Percentiles rank a stretch among this genome's conserved stretches.
Conservation (phyloP, 2,888 invertebrate genomes). For the Mesopsocus fuscifrons region DNA sequence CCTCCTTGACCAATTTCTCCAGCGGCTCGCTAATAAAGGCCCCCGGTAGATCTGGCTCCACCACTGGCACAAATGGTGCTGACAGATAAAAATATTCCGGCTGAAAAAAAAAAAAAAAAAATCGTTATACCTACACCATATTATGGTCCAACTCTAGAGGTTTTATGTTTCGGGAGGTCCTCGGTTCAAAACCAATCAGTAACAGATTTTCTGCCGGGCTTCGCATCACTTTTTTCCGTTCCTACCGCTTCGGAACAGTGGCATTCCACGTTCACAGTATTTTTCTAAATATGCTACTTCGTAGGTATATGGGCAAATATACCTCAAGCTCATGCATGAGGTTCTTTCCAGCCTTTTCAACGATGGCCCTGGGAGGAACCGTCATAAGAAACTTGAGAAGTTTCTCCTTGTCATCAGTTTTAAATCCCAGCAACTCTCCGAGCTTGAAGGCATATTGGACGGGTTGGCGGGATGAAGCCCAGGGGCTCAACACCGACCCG, state of each 20-base stretch:
- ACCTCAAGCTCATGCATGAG: constrained; percentile 34
- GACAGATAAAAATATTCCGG: constrained; percentile 41
- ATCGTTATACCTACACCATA: constrained; percentile 30
- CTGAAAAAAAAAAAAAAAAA: too few species aligned
- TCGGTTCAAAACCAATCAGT: background rate
- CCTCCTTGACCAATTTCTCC: constrained; percentile 34
- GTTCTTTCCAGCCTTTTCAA: background rate
- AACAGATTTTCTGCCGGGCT: too few species aligned
- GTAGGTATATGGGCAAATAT: constrained; percentile 21
- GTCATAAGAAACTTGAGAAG: background rate
- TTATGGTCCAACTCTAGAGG: background rate
- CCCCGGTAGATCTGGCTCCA: constrained; percentile 50
- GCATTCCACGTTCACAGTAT: too few species aligned
- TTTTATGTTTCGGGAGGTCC: too few species aligned
- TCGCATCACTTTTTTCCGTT: too few species aligned
- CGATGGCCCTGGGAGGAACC: background rate
- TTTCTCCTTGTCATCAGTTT: background rate
- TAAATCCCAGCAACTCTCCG: constrained; percentile 3
- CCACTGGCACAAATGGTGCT: constrained; percentile 37
- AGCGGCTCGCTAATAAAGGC: constrained; percentile 40
- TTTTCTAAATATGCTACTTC: too few species aligned
- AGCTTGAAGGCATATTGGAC: background rate
- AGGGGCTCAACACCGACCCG: background rate
- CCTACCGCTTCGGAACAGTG: too few species aligned
- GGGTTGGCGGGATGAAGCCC: constrained; percentile 5